Evolutionary conservation across 2,888 invertebrate species (phyloP).

Genomic region (Meteorus colon): DNA sequence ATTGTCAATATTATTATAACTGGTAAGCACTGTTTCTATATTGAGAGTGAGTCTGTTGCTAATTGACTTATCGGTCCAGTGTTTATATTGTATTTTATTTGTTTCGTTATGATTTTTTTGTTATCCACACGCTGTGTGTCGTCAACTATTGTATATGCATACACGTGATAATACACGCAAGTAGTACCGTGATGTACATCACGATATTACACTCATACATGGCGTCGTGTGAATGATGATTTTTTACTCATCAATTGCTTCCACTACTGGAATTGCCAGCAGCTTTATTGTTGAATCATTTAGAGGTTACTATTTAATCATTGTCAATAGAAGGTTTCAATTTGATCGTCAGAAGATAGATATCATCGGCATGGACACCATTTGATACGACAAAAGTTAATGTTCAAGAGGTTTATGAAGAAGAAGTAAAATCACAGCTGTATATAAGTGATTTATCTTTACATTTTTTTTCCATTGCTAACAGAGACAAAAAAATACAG

Average conservation of each 20-base stretch:
- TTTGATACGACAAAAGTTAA: neutral
- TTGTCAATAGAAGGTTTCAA: conserved; percentile 18
- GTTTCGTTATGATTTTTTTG: conserved; percentile 70
- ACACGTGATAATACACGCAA: conserved; percentile 45
- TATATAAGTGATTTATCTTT: conserved; percentile 9
- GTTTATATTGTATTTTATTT: conserved; percentile 74
- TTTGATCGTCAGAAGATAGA: neutral
- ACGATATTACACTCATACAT: conserved; percentile 6
- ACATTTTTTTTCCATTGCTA: neutral
- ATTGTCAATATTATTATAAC: conserved; percentile 54
- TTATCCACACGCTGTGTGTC: conserved; percentile 67
- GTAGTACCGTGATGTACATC: conserved; percentile 1
- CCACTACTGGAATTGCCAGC: conserved; percentile 16
- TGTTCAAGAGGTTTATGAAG: conserved; percentile 9
- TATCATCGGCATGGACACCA: neutral
- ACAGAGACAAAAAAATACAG: conserved; percentile 39
- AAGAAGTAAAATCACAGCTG: neutral
- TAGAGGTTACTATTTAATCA: conserved; percentile 34
- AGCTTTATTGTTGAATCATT: conserved; percentile 28
- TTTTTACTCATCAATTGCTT: conserved; percentile 34
- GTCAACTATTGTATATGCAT: conserved; percentile 7
- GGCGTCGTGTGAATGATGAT: conserved; percentile 21
- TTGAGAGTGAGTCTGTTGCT: conserved; percentile 69
- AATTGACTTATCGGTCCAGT: conserved; percentile 69
- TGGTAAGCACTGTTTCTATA: conserved; percentile 60